phyloP scores from a whole-genome alignment of 2,797 vertebrate species.

The Xenentodon cancila region DNA sequence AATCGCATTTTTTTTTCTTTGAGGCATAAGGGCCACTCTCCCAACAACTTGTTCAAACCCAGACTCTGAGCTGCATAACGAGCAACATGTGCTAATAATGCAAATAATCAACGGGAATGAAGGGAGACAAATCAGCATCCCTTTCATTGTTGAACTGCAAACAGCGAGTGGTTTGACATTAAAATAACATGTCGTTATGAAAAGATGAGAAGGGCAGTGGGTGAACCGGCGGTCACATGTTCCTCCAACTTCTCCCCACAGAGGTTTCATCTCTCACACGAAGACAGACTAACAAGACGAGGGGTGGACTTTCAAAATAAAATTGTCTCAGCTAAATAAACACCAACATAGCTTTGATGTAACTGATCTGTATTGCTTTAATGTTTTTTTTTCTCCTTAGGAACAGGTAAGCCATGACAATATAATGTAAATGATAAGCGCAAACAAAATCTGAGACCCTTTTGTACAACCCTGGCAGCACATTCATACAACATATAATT shows the following conservation, averaged over 20 bases:
- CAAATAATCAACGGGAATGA: conserved; percentile 25
- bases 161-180: conserved; percentile 21
- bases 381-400: conserved; percentile 83
- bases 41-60: no score
- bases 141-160: not conserved
- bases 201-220: conserved; percentile 12
- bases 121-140: not conserved
- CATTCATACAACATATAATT: conserved; percentile 70
- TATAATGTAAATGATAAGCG: conserved; percentile 85
- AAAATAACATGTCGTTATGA: conserved; percentile 11
- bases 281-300: no score
- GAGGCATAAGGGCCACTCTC: no score
- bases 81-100: conserved; percentile 5
- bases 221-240: conserved; percentile 15
- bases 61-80: not conserved
- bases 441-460: conserved; percentile 71
- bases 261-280: not conserved
- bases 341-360: conserved; percentile 63
- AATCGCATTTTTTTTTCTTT: no score
- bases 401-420: conserved; percentile 93
- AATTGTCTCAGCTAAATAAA: conserved; percentile 13
- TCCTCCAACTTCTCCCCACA: no score
- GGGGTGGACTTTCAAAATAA: not conserved
- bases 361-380: conserved; percentile 87
- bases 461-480: conserved; percentile 81